Evolutionary conservation across 2,797 vertebrate genomes (phyloP).

Genomic region (Leucoraja ocellata): DNA sequence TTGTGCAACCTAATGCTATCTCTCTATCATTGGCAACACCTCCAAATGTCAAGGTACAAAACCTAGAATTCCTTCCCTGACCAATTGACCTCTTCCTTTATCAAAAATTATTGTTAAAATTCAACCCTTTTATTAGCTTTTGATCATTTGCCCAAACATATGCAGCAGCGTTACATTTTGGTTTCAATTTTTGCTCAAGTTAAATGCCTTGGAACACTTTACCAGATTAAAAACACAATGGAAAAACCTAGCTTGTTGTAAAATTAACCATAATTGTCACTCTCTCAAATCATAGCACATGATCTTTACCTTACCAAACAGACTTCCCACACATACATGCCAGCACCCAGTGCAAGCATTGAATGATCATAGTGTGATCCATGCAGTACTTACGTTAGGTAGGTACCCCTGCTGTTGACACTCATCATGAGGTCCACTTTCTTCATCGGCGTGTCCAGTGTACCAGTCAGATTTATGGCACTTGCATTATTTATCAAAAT

Average conservation of each 20-base stretch:
- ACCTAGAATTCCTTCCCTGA: background rate
- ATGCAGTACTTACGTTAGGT: constrained; percentile 73
- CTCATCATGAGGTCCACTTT: constrained; percentile 90
- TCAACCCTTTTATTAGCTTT: background rate
- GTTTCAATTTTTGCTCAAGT: background rate
- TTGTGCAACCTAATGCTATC: background rate
- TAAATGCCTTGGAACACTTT: background rate
- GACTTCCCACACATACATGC: background rate
- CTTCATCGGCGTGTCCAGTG: constrained; percentile 80
- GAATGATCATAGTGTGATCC: background rate
- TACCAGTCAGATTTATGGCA: constrained; percentile 86
- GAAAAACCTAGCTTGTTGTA: too few relatives aligned
- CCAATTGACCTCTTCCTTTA: background rate
- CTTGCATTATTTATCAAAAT: constrained; percentile 95
- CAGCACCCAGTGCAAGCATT: background rate
- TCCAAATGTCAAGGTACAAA: background rate
- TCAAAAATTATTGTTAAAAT: background rate
- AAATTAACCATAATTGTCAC: background rate
- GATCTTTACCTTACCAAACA: background rate
- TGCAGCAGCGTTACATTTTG: background rate
- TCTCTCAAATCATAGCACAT: background rate
- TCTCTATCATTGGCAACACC: background rate
- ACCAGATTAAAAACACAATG: background rate
- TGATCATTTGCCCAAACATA: background rate
- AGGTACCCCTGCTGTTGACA: constrained; percentile 86